A percentile compares a stretch with the other conserved stretches of the same genome.
These are phyloP conservation scores for Bombyx mandarina DNA, from an alignment of 1,140 invertebrate genomes.

Conservation along the genomic window DNA sequence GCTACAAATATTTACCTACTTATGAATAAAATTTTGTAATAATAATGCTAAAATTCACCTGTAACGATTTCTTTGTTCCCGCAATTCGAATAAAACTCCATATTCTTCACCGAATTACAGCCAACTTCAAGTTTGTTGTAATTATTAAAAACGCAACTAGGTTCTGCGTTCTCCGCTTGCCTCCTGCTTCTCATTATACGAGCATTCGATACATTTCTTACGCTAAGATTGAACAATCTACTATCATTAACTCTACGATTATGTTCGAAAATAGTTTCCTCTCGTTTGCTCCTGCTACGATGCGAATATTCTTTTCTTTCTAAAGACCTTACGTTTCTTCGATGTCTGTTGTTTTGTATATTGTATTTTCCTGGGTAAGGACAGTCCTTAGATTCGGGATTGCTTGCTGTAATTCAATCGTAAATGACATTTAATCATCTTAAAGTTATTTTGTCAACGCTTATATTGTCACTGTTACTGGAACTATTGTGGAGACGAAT, in stretches of 20 bases:
- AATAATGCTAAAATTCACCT: constrained; percentile 28
- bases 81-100: constrained; percentile 83
- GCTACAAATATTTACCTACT: no score
- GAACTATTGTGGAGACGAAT: no score
- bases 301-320: constrained; percentile 5
- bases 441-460: no score
- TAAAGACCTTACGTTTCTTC: constrained; percentile 38
- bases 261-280: constrained; percentile 40
- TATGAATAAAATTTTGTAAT: no score
- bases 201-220: constrained; percentile 54
- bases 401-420: constrained; percentile 75
- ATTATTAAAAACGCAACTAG: constrained; percentile 44
- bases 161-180: constrained; percentile 40
- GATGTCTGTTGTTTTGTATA: constrained; percentile 73
- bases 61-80: constrained; percentile 73
- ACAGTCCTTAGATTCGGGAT: constrained; percentile 79
- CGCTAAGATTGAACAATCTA: constrained; percentile 64
- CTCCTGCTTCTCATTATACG: constrained; percentile 43
- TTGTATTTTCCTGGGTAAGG: constrained; percentile 81
- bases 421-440: constrained; percentile 6
- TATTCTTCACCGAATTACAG: constrained; percentile 78
- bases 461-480: no score
- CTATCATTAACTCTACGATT: constrained; percentile 53
- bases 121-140: constrained; percentile 79
- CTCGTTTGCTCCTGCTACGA: constrained; percentile 31